Base-by-base conservation (phyloP, 2,113 vertebrate species). In the Pelobates fuscus region DNA sequence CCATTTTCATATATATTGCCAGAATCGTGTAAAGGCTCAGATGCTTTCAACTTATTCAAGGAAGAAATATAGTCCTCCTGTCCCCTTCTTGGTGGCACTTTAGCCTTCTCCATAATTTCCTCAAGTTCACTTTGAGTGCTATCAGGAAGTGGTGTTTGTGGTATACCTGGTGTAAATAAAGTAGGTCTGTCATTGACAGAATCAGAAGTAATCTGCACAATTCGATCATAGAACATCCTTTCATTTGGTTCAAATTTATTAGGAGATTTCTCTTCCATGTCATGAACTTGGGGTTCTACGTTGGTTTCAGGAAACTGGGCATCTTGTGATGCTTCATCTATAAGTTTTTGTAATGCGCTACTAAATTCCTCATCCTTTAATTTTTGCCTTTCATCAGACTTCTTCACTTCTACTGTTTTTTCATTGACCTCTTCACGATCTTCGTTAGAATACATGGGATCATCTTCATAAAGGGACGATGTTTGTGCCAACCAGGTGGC, bases 211-310 rank as follows among this genome's bases (percentile, higher is more conserved):
- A 59, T 74, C n/a, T 88, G 86, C 67, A 32, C 1, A 58, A 80
- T 52, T 60, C 82, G 80, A 62, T 82, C 66, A 62, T 79, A 68
- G 58, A 70, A 46, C 27, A 43, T 27, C 25, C 18, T 72, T 62
- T 61, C 20, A 27, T 85, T 88, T 81, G 87, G 74, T 67, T 85
- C 25, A 1, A 2, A 7, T 69, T 44, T 54, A 20, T 69, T 23
- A 77, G 41, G 55, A 71, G n/a, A 6, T 12, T 76, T 77, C n/a
- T 46, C 77, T 66, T 73, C 44, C 44, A 17, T 7, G 26, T n/a
- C n/a, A n/a, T n/a, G n/a, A n/a, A n/a, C n/a, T n/a, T n/a, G n/a
- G n/a, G n/a, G n/a, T 37, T 6, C 32, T 6, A 10, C 5, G 32
- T 37, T 37, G 32, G 14, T 29, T 18, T 46, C 8, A 8, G 57